Conservation (phyloP, 2,113 vertebrate genomes). For the Lagopus muta region DNA sequence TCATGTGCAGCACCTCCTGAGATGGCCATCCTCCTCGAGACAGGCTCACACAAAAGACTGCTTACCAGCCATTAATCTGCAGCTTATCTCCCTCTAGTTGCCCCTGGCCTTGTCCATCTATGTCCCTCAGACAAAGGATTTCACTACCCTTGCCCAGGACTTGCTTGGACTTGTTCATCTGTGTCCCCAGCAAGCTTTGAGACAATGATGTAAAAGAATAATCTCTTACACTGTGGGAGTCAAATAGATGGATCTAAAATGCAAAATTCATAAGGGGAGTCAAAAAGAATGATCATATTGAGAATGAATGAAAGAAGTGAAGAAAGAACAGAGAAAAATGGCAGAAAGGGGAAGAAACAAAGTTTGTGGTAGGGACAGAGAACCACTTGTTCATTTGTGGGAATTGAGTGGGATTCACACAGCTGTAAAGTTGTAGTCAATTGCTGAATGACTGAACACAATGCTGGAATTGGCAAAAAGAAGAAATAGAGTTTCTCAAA, state of each 20-base stretch:
- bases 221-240: neutral
- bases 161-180: too few species aligned
- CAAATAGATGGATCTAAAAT: neutral
- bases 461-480: neutral
- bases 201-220: too few species aligned
- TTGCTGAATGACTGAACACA: neutral
- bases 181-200: too few species aligned
- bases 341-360: neutral
- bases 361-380: neutral
- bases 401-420: constrained; percentile 3
- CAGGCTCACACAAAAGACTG: too few species aligned
- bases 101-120: too few species aligned
- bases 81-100: too few species aligned
- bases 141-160: too few species aligned
- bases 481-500: neutral
- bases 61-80: too few species aligned
- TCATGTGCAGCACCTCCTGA: too few species aligned
- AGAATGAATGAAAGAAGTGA: neutral
- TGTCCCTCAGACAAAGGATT: too few species aligned
- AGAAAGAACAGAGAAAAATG: neutral
- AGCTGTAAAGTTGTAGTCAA: neutral
- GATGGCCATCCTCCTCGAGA: too few species aligned
- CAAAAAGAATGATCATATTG: neutral
- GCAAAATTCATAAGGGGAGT: neutral
- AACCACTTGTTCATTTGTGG: neutral